Base-by-base conservation (phyloP, 1,140 invertebrate genomes). In the Tetranychus cinnabarinus region DNA sequence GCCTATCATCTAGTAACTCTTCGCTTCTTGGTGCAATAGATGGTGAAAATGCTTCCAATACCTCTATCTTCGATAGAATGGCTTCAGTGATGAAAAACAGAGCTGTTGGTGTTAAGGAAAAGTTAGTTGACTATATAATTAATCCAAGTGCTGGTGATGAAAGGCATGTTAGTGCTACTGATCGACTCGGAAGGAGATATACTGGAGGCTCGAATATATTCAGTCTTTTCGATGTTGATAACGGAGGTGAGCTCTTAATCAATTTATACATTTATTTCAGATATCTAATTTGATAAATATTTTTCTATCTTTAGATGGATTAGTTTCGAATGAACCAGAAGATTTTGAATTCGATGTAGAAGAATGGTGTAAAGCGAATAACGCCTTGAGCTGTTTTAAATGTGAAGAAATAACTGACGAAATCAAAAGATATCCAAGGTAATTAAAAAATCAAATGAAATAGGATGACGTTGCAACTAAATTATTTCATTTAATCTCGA, bases 351-450 rank as follows among this genome's bases (percentile, higher is more conserved):
- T 82, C 56, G 81, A 75, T 86, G 59, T 77, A 79, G 76, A 76
- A 37, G 72, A 77, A 2, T 91, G 86, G 79, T 73, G 89, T 56
- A 88, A 88, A 71, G 82, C 84, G 73, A 79, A 83, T 1, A 84
- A 89, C 67, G 78, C 92, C 23, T 77, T 90, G 58, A 81, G 84
- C 70, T 81, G 81, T 59, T 96, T 91, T 74, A 80, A 82, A 63
- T 96, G 92, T 73, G 82, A 88, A 74, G 88, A 96, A 75, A 82
- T 95, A 1, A 83, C 84, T 71, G 79, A 85, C 58, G 90, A 88
- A 74, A 85, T 84, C 3, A 82, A 82, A 66, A 83, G 85, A 77
- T 82, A 83, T 70, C 82, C 87, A 66, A 86, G 80, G 78, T 80
- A 45, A 23, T 59, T 59, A 31, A 58, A 13, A 31, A 61, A 54